Percentiles rank a stretch among this genome's conserved stretches.
These are phyloP conservation scores for Musca domestica DNA, from an alignment of 1,140 invertebrate genomes.

Conservation along the genomic window DNA sequence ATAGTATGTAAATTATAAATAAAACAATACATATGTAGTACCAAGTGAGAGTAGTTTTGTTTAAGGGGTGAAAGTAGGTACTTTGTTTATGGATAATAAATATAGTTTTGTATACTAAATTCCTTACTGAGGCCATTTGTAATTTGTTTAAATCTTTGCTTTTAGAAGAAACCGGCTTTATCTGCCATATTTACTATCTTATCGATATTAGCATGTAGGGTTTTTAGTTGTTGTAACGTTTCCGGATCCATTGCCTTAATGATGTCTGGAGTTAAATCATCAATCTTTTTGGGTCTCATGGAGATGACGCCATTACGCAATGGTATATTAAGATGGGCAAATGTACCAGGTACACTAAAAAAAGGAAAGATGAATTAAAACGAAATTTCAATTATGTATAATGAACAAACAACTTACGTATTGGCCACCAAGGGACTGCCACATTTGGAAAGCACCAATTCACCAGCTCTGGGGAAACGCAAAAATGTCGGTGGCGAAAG, in stretches of 20 bases:
- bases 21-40: no score
- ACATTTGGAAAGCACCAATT: constrained; percentile 62
- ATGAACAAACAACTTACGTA: constrained; percentile 35
- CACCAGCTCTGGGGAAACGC: constrained; percentile 60
- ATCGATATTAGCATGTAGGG: constrained; percentile 44
- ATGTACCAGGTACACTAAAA: constrained; percentile 48
- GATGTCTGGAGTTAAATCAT: constrained; percentile 38
- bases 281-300: constrained; percentile 42
- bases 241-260: constrained; percentile 40
- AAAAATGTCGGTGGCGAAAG: constrained; percentile 58
- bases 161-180: constrained; percentile 22
- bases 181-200: constrained; percentile 43
- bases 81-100: no score
- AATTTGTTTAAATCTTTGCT: not conserved
- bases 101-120: no score
- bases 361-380: not conserved
- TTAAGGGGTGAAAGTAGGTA: no score
- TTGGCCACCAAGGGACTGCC: constrained; percentile 62
- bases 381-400: not conserved
- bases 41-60: no score
- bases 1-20: no score
- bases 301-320: constrained; percentile 57
- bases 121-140: not conserved
- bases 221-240: constrained; percentile 44
- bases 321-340: constrained; percentile 62